Percentiles rank a stretch among this genome's conserved stretches.
phyloP scores from a whole-genome alignment of 2,113 vertebrate genomes.

The western clawed frog (Xenopus tropicalis) region DNA sequence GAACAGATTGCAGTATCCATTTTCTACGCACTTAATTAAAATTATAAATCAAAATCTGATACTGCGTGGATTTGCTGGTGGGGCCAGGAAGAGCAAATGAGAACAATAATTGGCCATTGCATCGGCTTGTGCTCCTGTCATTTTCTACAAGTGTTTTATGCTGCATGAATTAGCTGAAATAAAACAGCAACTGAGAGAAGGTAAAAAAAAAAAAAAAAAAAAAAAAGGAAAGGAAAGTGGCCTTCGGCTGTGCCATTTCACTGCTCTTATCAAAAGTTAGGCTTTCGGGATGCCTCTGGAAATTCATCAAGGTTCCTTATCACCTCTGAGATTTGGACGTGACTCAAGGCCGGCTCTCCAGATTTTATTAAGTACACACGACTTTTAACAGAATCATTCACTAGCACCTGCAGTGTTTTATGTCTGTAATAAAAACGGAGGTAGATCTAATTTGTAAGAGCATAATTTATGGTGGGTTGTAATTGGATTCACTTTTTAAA shows the following conservation, averaged over 20 bases:
- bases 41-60: constrained; percentile 15
- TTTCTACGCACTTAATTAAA: constrained; percentile 17
- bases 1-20: constrained; percentile 10
- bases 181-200: not conserved
- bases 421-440: constrained; percentile 36
- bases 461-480: constrained; percentile 37
- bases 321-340: constrained; percentile 24
- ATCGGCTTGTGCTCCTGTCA: not conserved
- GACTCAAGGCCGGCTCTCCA: constrained; percentile 5
- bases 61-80: not conserved
- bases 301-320: not conserved
- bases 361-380: constrained; percentile 39
- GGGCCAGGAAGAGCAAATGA: not conserved
- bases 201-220: not conserved
- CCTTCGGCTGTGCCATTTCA: not conserved
- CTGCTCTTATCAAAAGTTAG: not conserved
- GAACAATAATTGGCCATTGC: not conserved
- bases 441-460: constrained; percentile 29
- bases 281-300: constrained; percentile 10
- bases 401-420: constrained; percentile 23
- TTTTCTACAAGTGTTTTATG: not conserved
- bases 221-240: not conserved
- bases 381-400: constrained; percentile 36
- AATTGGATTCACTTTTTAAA: constrained; percentile 36
- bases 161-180: not conserved